Conservation (phyloP, 2,113 vertebrate species). For the Nothocercus julius region DNA sequence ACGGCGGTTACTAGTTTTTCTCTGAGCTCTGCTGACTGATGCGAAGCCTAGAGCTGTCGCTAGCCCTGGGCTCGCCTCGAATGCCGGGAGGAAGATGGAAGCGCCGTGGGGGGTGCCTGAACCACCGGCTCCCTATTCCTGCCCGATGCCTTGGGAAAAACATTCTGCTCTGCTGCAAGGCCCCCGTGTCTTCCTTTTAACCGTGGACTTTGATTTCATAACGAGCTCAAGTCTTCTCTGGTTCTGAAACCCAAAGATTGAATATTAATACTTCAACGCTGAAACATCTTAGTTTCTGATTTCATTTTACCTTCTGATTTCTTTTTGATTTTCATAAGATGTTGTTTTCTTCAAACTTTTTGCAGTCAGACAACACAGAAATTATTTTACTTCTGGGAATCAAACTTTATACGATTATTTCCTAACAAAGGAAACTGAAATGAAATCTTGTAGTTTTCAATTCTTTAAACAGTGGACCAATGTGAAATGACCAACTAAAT, state of each 20-base stretch:
- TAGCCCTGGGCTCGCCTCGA: not conserved
- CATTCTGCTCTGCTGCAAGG: not conserved
- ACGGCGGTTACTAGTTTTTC: not conserved
- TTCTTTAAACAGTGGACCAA: fast-evolving
- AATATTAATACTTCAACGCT: not conserved
- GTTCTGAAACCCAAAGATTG: not conserved
- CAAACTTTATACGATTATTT: not conserved
- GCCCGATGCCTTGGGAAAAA: not conserved
- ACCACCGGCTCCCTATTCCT: not conserved
- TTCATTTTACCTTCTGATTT: not conserved
- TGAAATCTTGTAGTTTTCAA: not conserved
- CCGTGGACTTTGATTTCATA: not conserved
- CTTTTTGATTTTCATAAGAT: not conserved
- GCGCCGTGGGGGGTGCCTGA: not conserved
- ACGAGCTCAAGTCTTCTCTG: not conserved
- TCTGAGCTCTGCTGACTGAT: fast-evolving
- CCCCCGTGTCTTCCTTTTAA: not conserved
- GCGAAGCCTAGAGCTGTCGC: not conserved
- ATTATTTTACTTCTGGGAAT: not conserved
- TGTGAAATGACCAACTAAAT: not conserved
- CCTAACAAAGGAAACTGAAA: not conserved
- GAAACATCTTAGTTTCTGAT: not conserved
- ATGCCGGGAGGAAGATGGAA: not conserved
- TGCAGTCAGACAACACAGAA: not conserved
- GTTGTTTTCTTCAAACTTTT: not conserved